Evolutionary conservation across 2,888 invertebrate species (phyloP), one percentile per base, ranked within the genome.

Genomic region (Philereme transversata): DNA sequence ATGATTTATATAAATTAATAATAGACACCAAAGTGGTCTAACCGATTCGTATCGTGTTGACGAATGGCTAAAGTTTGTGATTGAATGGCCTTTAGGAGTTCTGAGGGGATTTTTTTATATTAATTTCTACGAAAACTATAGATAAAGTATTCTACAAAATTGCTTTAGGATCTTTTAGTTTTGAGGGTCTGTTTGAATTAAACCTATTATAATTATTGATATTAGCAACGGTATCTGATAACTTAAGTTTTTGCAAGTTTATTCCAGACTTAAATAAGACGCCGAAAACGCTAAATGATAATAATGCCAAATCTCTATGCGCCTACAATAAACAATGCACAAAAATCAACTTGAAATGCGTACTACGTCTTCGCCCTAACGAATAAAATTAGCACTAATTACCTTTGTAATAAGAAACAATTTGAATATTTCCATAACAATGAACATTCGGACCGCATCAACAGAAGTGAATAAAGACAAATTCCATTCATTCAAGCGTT

Each of bases 1-100:
- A 52, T 64, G 63, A 63, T 68, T 64, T 68, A 57, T 60, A 51
- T 47, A 47, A 10, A 55, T 54, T 44, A 43, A 55, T 55, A 55
- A 58, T 44, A 46, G 33, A 51, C 51, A 53, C 44, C 38, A 35
- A 62, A 58, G 22, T 51, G 33, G 11, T 53, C 52, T 44, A 46
- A 44, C 11, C 38, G 47, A 52, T 43, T 58, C 44, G 43, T 52
- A 38, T 49, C 44, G 5, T 34, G 9, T n/a, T 41, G 11, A 51
- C 46, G 8, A 55, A 57, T 51, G 35, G 11, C 11, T 10, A 4
- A 38, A 5, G 7, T 38, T 38, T 38, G 36, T 38, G 5, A 7
- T 38, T 38, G 36, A 38, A 38, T 38, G 5, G 4, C 7, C 36
- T 38, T 40, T 22, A 40, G 8, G 22, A 51, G 33, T 5, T 50